A percentile compares a stretch with the other conserved stretches of the same genome.
Conservation (phyloP, 2,113 vertebrate species). For the Peucedramus taeniatus region DNA sequence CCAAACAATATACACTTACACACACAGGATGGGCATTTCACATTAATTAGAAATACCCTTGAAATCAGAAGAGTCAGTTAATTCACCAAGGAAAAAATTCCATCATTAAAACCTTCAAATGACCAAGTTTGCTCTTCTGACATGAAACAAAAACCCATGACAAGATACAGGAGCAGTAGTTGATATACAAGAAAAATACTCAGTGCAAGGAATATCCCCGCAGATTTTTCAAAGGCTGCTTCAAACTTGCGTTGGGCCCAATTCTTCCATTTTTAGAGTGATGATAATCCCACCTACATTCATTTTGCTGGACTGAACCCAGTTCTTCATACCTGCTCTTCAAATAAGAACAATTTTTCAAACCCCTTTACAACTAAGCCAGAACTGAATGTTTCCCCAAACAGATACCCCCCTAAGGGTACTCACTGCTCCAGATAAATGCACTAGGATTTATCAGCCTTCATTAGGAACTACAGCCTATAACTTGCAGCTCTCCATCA, state of each 20-base stretch:
- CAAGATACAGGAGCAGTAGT: background rate
- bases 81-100: background rate
- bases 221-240: background rate
- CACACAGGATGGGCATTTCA: background rate
- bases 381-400: background rate
- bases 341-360: background rate
- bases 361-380: background rate
- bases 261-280: background rate
- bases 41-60: background rate
- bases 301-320: background rate
- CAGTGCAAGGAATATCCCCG: background rate
- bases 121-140: background rate
- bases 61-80: background rate
- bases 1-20: background rate
- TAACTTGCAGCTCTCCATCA: background rate
- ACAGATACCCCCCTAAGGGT: background rate
- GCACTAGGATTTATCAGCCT: background rate
- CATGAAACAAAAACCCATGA: rapidly evolving
- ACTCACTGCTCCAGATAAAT: background rate
- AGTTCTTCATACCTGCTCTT: background rate
- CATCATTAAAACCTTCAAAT: background rate
- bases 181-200: background rate
- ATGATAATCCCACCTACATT: background rate
- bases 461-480: background rate
- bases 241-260: background rate